A percentile compares a stretch with the other conserved stretches of the same genome.
phyloP scores from a whole-genome alignment of 2,888 invertebrate genomes.

The Leuctra nigra region DNA sequence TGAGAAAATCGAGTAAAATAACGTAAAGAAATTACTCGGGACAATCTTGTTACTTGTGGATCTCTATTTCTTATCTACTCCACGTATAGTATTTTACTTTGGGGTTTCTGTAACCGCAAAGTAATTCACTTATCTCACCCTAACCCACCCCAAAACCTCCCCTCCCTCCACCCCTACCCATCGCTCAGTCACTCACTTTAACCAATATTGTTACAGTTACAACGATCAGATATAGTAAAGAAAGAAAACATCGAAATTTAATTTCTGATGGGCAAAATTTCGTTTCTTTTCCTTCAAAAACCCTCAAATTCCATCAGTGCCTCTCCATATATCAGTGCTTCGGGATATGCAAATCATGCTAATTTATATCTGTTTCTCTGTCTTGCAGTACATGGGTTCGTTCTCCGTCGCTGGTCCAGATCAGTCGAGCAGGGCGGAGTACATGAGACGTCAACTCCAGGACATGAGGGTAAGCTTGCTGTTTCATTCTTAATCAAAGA shows the following conservation, averaged over 20 bases:
- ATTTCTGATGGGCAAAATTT: no score
- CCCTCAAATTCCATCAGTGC: neutral
- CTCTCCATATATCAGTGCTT: no score
- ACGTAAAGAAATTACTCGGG: neutral
- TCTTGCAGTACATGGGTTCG: slow-evolving; percentile 67
- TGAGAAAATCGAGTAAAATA: neutral
- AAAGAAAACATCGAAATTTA: slow-evolving; percentile 26
- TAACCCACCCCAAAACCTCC: neutral
- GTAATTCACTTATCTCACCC: slow-evolving; percentile 21
- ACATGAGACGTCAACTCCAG: slow-evolving; percentile 55
- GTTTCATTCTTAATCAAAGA: no score
- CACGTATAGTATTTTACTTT: slow-evolving; percentile 6
- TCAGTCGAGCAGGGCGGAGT: slow-evolving; percentile 55
- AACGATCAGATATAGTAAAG: slow-evolving; percentile 18
- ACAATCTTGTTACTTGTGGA: slow-evolving; percentile 7
- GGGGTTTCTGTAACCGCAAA: slow-evolving; percentile 1
- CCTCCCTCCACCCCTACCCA: neutral
- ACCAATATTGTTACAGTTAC: slow-evolving; percentile 27
- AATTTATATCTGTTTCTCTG: slow-evolving; percentile 28
- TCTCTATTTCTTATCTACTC: slow-evolving; percentile 3
- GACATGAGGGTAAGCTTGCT: slow-evolving; percentile 56
- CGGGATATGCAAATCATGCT: no score
- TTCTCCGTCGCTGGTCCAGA: slow-evolving; percentile 66
- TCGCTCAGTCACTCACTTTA: slow-evolving; percentile 11
- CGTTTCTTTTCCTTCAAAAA: neutral